Percentiles rank a stretch among this genome's conserved stretches.
Conservation (phyloP, 2,888 invertebrate genomes). For the Eupithecia insigniata region DNA sequence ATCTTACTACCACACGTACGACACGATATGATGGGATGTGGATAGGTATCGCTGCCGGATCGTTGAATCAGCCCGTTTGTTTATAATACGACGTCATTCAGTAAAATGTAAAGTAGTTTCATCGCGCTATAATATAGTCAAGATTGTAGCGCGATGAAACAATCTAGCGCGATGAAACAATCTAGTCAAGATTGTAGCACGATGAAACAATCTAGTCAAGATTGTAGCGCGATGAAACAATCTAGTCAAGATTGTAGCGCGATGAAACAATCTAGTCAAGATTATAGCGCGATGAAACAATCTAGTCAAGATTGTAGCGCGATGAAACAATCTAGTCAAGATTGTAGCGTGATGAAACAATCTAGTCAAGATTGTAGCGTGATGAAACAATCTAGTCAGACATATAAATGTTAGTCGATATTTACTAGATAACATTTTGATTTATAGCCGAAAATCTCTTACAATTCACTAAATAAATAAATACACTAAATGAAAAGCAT, state of each 20-base stretch:
- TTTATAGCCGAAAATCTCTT: too few species aligned
- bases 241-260: background rate
- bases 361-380: background rate
- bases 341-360: too few species aligned
- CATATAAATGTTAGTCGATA: too few species aligned
- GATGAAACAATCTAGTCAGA: background rate
- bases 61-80: background rate
- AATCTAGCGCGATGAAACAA: background rate
- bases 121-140: too few species aligned
- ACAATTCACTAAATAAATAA: too few species aligned
- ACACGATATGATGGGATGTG: background rate
- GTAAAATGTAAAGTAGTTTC: background rate
- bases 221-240: too few species aligned
- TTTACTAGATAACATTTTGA: background rate
- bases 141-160: background rate
- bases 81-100: background rate
- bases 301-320: background rate
- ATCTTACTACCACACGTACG: constrained; percentile 2
- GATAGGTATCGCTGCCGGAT: background rate
- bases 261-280: background rate
- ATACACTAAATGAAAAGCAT: too few species aligned
- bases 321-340: background rate
- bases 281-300: too few species aligned
- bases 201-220: background rate
- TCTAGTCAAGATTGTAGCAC: background rate